phyloP scores from a whole-genome alignment of 2,113 vertebrate species.

The Benitochromis conjunctus region DNA sequence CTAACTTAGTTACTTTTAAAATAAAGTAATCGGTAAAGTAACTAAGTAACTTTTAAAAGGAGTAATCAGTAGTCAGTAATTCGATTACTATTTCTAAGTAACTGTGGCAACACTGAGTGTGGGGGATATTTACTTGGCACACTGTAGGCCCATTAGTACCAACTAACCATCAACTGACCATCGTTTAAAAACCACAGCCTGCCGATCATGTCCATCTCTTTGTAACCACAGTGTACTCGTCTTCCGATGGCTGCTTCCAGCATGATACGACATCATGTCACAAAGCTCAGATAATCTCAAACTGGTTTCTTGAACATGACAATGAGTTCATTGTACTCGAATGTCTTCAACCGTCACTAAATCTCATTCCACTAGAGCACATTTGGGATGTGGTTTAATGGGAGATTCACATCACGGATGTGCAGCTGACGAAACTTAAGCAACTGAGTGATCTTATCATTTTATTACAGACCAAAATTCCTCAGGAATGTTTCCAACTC shows the following conservation, averaged over 20 bases:
- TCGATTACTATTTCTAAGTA: too few species aligned
- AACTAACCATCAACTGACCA: background rate
- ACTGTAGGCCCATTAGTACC: background rate
- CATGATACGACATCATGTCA: background rate
- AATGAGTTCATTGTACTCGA: background rate
- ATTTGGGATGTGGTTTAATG: background rate
- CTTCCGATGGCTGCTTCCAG: background rate
- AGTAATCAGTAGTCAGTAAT: too few species aligned
- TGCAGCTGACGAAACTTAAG: background rate
- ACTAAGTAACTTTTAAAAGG: too few species aligned
- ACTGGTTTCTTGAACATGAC: background rate
- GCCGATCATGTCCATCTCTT: background rate
- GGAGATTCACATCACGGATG: background rate
- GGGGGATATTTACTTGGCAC: background rate
- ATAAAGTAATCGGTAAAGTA: too few species aligned
- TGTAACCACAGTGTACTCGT: background rate
- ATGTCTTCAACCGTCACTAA: background rate
- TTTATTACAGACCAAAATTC: background rate
- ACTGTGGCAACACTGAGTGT: too few species aligned
- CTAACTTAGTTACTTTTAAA: too few species aligned
- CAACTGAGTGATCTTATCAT: background rate
- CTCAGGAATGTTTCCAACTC: background rate
- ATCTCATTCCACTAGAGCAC: background rate
- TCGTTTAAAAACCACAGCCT: background rate
- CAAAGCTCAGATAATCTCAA: background rate